phyloP scores from a whole-genome alignment of 2,113 vertebrate species.

The Cavia aperea region DNA sequence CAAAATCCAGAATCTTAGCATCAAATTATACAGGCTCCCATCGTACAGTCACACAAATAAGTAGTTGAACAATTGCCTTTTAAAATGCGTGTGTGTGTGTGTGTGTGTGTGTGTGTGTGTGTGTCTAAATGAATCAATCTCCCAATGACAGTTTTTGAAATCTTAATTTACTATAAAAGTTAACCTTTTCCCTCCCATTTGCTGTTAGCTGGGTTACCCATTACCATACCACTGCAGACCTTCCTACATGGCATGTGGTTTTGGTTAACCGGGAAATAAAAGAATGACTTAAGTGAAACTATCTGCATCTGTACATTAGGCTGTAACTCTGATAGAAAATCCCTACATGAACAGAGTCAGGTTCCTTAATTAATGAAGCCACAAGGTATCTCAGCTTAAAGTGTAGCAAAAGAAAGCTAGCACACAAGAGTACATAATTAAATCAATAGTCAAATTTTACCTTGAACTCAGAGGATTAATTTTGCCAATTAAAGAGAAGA shows the following conservation, averaged over 20 bases:
- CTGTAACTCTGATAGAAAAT: not conserved
- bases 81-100: not conserved
- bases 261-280: not conserved
- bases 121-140: not conserved
- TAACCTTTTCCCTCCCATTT: not conserved
- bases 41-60: not conserved
- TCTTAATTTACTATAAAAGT: not conserved
- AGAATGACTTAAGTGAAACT: not conserved
- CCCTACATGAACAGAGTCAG: constrained; percentile 17
- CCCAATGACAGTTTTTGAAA: not conserved
- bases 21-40: not conserved
- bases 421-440: constrained; percentile 48
- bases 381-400: constrained; percentile 28
- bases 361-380: constrained; percentile 42
- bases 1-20: not conserved
- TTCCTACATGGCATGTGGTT: too few relatives aligned
- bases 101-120: too few relatives aligned
- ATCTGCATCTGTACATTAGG: not conserved
- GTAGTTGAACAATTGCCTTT: not conserved
- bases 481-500: not conserved
- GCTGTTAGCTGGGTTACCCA: not conserved
- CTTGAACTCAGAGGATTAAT: constrained; percentile 49
- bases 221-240: not conserved
- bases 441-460: constrained; percentile 49
- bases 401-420: constrained; percentile 19